phyloP scores from a whole-genome alignment of 2,888 invertebrate species.

The Hyppa rectilinea region DNA sequence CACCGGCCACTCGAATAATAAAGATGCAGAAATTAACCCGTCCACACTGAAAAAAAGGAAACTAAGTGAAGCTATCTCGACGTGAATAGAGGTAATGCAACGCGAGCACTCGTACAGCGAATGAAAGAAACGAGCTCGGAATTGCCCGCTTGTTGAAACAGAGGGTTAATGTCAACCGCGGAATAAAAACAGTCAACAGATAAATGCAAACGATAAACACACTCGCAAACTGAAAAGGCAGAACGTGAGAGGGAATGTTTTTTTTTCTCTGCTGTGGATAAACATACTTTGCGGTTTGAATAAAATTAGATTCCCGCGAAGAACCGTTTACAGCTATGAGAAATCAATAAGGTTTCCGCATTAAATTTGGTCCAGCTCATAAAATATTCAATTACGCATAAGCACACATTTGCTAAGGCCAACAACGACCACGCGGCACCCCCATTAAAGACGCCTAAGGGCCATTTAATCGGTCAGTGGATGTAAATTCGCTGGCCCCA shows the following conservation, averaged over 20 bases:
- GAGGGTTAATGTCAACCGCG: conserved; percentile 89
- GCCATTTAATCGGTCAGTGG: conserved; percentile 91
- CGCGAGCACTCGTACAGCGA: conserved; percentile 86
- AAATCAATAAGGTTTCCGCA: conserved; percentile 86
- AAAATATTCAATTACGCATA: conserved; percentile 91
- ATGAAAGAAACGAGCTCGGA: conserved; percentile 88
- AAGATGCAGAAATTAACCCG: conserved; percentile 90
- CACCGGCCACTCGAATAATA: conserved; percentile 90
- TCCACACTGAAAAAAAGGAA: conserved; percentile 88
- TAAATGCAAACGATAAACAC: conserved; percentile 90
- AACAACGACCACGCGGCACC: conserved; percentile 91
- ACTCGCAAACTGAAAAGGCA: conserved; percentile 85
- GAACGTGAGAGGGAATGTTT: conserved; percentile 82
- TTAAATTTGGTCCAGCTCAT: conserved; percentile 86
- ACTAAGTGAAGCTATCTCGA: conserved; percentile 90
- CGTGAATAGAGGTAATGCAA: conserved; percentile 88
- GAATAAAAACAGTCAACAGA: conserved; percentile 91
- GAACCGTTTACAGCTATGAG: conserved; percentile 69
- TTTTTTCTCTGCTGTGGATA: conserved; percentile 65
- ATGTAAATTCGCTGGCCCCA: conserved; percentile 90
- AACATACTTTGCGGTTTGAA: conserved; percentile 64
- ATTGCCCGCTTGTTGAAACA: conserved; percentile 86
- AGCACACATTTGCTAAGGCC: conserved; percentile 90
- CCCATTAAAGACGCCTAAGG: conserved; percentile 91
- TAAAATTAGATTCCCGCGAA: conserved; percentile 64